A percentile compares a stretch with the other conserved stretches of the same genome.
Conservation (phyloP, 2,888 invertebrate genomes). For the Hirudinaria manillensis region DNA sequence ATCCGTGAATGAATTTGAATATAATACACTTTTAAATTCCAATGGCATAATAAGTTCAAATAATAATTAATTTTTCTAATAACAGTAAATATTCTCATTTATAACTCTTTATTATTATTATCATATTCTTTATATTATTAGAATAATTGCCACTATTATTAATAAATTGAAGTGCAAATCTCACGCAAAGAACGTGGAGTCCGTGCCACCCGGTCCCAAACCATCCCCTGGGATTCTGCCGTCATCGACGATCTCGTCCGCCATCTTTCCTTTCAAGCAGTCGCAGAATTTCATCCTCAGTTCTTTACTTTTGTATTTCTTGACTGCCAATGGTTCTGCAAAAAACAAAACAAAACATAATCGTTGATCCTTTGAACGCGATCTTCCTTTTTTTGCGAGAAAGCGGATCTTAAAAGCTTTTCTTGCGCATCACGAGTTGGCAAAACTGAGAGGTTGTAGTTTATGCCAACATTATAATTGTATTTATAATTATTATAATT, state of each 20-base stretch:
- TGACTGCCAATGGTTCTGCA: not conserved
- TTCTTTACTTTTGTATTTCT: not conserved
- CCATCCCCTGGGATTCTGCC: constrained; percentile 69
- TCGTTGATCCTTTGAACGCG: not conserved
- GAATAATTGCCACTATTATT: too few species aligned
- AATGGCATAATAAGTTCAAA: not conserved
- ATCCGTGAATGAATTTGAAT: not conserved
- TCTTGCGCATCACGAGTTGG: too few species aligned
- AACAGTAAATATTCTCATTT: too few species aligned
- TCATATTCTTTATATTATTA: too few species aligned
- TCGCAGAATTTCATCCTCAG: constrained; percentile 28
- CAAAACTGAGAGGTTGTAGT: too few species aligned
- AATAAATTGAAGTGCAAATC: not conserved
- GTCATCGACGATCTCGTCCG: constrained; percentile 55
- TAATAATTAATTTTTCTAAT: not conserved
- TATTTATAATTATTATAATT: too few species aligned
- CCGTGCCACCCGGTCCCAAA: constrained; percentile 68
- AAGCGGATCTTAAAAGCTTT: too few species aligned
- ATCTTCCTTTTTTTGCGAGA: not conserved
- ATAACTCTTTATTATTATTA: too few species aligned
- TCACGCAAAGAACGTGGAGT: constrained; percentile 64
- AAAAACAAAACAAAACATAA: not conserved
- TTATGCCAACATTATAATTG: too few species aligned
- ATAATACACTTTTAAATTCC: not conserved
- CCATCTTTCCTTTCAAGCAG: constrained; percentile 47